Evolutionary conservation across 2,113 vertebrate genomes (phyloP).

Genomic region (Buteo buteo): DNA sequence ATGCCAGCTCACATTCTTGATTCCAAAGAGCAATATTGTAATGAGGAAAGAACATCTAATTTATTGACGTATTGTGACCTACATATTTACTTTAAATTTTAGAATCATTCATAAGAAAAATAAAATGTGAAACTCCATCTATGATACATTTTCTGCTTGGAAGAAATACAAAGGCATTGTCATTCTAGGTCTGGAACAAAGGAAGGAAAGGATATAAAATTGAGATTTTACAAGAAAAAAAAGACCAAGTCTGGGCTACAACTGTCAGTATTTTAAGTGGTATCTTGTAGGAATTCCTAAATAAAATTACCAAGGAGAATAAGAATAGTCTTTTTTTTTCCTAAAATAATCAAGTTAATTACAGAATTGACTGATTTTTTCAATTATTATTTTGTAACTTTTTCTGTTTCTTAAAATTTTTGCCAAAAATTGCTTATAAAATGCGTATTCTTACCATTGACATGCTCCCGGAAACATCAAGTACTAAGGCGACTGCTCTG

Average conservation of each 20-base stretch:
- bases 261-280: not conserved
- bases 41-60: not conserved
- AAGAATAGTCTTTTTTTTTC: not conserved
- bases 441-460: not conserved
- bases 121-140: not conserved
- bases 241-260: not conserved
- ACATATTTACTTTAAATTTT: not conserved
- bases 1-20: not conserved
- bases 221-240: not conserved
- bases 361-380: not conserved
- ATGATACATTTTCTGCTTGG: not conserved
- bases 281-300: not conserved
- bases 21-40: not conserved
- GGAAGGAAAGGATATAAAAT: not conserved
- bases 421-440: not conserved
- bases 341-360: not conserved
- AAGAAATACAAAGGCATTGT: not conserved
- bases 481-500: constrained; percentile 62
- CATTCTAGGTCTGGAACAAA: not conserved
- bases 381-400: not conserved
- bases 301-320: not conserved
- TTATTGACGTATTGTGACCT: not conserved
- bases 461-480: constrained; percentile 77
- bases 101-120: not conserved
- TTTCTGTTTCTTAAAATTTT: not conserved